Conservation (phyloP, 2,113 vertebrate species). For the Taurulus bubalis region DNA sequence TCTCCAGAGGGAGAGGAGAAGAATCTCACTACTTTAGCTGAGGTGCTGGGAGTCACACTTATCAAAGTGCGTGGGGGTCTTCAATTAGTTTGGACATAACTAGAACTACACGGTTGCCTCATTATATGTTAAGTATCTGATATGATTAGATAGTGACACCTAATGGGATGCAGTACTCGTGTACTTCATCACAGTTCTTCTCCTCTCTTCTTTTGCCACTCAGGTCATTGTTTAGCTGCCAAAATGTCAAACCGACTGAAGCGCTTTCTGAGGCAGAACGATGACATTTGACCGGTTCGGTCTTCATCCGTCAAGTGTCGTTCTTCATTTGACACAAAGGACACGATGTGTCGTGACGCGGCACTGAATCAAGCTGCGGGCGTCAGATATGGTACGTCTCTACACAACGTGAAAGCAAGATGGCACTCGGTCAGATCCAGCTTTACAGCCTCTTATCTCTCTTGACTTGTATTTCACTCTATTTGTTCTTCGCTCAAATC, state of each 20-base stretch:
- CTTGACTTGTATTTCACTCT: too few species aligned
- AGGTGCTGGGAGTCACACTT: background rate
- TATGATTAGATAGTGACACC: background rate
- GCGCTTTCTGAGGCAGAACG: background rate
- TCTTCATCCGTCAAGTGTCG: background rate
- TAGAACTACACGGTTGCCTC: background rate
- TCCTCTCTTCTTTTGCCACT: background rate
- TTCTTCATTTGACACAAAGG: background rate
- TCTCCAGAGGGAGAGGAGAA: background rate
- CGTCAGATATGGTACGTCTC: background rate
- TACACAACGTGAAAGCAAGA: too few species aligned
- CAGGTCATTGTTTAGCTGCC: background rate
- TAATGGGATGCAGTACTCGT: background rate
- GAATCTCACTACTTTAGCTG: background rate
- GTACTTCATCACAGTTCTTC: background rate
- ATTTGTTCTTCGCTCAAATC: too few species aligned
- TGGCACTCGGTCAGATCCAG: too few species aligned
- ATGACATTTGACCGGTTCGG: too few species aligned
- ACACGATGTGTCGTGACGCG: too few species aligned
- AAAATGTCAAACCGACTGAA: background rate
- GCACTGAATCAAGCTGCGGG: background rate
- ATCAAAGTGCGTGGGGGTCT: background rate
- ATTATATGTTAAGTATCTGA: background rate
- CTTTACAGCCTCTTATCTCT: background rate
- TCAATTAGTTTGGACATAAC: background rate